Percentiles rank a stretch among this genome's conserved stretches.
Conservation (phyloP, 2,113 vertebrate genomes). For the Apodemus speciosus region DNA sequence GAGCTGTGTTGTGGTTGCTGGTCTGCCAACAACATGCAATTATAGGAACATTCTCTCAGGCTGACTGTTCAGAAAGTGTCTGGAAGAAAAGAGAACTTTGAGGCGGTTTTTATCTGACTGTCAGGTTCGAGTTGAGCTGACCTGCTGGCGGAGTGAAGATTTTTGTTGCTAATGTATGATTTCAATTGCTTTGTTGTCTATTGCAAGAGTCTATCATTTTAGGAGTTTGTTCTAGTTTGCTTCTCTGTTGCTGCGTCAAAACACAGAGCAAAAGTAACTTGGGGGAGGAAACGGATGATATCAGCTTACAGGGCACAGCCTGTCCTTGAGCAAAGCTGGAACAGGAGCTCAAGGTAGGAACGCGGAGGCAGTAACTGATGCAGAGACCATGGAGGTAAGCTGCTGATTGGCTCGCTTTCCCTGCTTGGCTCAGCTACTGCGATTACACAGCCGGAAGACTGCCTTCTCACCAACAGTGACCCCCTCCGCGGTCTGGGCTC, state of each 20-base stretch:
- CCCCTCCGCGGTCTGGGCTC: neutral
- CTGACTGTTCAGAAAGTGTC: too few relatives aligned
- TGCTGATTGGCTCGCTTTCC: neutral
- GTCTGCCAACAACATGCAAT: neutral
- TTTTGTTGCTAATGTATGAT: neutral
- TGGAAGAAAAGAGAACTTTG: neutral
- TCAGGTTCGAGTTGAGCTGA: rapidly evolving
- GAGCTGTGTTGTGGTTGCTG: neutral
- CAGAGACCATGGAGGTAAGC: neutral
- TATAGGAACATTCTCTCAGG: neutral
- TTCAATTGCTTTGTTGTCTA: neutral
- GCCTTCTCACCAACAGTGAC: neutral
- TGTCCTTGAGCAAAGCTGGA: neutral
- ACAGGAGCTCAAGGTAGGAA: neutral
- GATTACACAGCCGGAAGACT: neutral
- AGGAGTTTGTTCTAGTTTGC: neutral
- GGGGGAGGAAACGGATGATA: neutral
- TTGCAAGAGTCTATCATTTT: neutral
- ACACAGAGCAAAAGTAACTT: neutral
- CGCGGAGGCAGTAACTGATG: neutral
- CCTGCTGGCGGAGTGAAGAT: rapidly evolving
- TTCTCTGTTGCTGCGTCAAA: neutral
- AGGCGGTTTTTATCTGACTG: too few relatives aligned
- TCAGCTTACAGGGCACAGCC: too few relatives aligned
- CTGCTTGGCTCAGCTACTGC: neutral